phyloP scores from a whole-genome alignment of 2,797 vertebrate genomes.

The Eulemur mongoz region DNA sequence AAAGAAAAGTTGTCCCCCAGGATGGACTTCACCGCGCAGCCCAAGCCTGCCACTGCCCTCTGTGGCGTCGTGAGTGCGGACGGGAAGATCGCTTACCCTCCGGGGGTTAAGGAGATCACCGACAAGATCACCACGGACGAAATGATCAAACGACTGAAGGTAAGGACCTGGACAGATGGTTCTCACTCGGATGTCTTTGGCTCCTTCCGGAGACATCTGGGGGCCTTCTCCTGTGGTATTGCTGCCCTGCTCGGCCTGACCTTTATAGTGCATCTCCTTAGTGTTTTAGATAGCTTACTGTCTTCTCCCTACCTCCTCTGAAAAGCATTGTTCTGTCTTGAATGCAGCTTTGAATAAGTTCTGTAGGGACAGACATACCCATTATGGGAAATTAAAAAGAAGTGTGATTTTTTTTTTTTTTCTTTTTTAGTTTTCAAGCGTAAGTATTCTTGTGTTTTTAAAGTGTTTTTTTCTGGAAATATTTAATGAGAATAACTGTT shows the following conservation, averaged over 20 bases:
- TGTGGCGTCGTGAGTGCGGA: conserved; percentile 84
- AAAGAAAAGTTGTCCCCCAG: conserved; percentile 88
- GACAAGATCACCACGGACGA: conserved; percentile 99
- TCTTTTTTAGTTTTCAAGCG: not conserved
- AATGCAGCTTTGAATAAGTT: not conserved
- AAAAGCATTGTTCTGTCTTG: not conserved
- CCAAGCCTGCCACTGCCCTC: conserved; percentile 85
- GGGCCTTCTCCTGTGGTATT: not conserved
- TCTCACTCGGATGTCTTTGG: not conserved
- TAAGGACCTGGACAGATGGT: conserved; percentile 74
- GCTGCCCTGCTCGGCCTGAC: not conserved
- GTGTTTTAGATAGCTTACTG: not conserved
- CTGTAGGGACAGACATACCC: not conserved
- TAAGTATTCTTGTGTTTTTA: not conserved
- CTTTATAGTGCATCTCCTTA: not conserved
- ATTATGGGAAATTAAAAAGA: not conserved
- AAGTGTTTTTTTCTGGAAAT: not conserved
- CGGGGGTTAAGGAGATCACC: conserved; percentile 98
- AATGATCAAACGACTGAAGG: conserved; percentile 98
- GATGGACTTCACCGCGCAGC: conserved; percentile 97
- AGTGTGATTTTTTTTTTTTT: not conserved
- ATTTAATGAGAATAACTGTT: not conserved
- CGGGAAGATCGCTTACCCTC: conserved; percentile 95
- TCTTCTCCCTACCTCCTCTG: not conserved
- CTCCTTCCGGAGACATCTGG: too few species aligned